Percentiles rank a stretch among this genome's conserved stretches.
Conservation (phyloP, 2,888 invertebrate genomes). For the Thereva nobilitata region DNA sequence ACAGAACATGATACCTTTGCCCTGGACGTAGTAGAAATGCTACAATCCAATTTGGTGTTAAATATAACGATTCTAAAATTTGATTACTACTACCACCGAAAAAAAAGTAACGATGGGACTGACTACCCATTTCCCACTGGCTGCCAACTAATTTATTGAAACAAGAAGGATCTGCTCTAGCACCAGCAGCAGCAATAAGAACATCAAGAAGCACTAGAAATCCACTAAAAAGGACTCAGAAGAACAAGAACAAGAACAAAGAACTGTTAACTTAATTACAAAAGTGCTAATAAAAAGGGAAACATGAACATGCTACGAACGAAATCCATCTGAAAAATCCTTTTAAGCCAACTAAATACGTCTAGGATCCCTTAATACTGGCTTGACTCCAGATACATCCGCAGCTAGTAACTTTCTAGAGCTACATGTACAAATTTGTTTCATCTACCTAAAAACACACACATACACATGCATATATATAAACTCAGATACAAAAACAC, state of each 20-base stretch:
- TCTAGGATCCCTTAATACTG: slow-evolving; percentile 36
- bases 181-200: slow-evolving; percentile 1
- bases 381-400: slow-evolving; percentile 10
- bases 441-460: not conserved
- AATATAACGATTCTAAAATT: too few species aligned
- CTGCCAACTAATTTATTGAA: too few species aligned
- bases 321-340: slow-evolving; percentile 38
- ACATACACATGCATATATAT: not conserved
- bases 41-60: too few species aligned
- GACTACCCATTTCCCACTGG: too few species aligned
- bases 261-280: slow-evolving; percentile 40
- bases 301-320: slow-evolving; percentile 27
- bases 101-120: too few species aligned
- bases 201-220: not conserved
- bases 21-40: too few species aligned
- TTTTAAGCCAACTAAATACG: slow-evolving; percentile 39
- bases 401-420: too few species aligned
- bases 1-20: too few species aligned
- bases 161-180: not conserved
- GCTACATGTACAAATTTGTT: too few species aligned
- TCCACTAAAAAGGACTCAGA: not conserved
- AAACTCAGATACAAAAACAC: slow-evolving; percentile 1
- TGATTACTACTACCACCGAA: too few species aligned
- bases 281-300: slow-evolving; percentile 38
- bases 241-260: slow-evolving; percentile 20